These are phyloP conservation scores for Erannis defoliaria DNA, from an alignment of 2,888 invertebrate genomes.

Conservation along the genomic window DNA sequence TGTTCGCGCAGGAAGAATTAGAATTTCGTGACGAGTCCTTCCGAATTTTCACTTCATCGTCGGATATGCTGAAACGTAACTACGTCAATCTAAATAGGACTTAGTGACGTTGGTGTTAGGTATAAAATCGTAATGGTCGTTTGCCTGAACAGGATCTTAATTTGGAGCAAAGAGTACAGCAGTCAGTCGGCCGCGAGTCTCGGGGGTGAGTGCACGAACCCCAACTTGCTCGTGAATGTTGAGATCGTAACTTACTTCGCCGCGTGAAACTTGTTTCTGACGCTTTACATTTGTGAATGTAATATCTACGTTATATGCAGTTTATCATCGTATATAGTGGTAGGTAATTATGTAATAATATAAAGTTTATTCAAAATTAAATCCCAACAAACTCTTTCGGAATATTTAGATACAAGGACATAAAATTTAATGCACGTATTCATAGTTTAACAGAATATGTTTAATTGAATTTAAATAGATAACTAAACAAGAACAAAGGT, in stretches of 20 bases:
- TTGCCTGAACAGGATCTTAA: conserved; percentile 58
- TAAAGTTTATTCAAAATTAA: too few species aligned
- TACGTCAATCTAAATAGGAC: conserved; percentile 50
- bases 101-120: conserved; percentile 52
- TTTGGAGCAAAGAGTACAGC: conserved; percentile 64
- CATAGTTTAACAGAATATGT: too few species aligned
- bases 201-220: conserved; percentile 62
- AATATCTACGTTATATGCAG: conserved; percentile 11
- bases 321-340: neutral
- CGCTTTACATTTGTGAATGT: conserved; percentile 30
- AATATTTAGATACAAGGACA: too few species aligned
- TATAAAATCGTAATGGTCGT: conserved; percentile 52
- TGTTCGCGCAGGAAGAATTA: conserved; percentile 79
- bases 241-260: conserved; percentile 78
- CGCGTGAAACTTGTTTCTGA: conserved; percentile 46
- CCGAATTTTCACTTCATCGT: conserved; percentile 63
- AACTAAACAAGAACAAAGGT: too few species aligned
- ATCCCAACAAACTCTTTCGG: too few species aligned
- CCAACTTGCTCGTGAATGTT: conserved; percentile 50
- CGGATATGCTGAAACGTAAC: conserved; percentile 40
- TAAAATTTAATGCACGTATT: too few species aligned
- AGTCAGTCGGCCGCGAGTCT: conserved; percentile 80
- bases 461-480: too few species aligned
- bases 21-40: conserved; percentile 75
- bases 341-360: neutral